These are phyloP conservation scores for Sebastes reedi DNA, from an alignment of 2,797 vertebrate species.

Conservation along the genomic window DNA sequence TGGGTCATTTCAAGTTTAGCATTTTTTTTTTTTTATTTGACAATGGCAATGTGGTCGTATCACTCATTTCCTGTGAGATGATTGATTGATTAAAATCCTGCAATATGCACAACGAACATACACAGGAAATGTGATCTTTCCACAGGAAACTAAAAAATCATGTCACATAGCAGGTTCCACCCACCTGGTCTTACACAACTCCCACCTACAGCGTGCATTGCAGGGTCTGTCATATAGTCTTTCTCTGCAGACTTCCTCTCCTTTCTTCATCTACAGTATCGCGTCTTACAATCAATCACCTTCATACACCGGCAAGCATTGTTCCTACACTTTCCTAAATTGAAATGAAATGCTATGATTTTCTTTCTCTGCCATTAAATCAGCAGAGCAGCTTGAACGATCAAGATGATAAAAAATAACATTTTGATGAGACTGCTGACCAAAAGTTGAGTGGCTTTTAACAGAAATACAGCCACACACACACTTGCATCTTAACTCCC, in stretches of 20 bases:
- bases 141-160: constrained; percentile 53
- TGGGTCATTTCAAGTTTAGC: background rate
- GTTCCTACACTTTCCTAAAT: background rate
- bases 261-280: background rate
- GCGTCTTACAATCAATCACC: background rate
- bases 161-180: background rate
- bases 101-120: background rate
- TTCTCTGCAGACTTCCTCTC: constrained; percentile 33
- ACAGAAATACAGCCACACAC: background rate
- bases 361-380: background rate
- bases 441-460: background rate
- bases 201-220: constrained; percentile 25
- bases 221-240: background rate
- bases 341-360: background rate
- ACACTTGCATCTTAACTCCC: background rate
- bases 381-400: background rate
- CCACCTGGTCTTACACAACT: constrained; percentile 15
- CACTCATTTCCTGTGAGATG: background rate
- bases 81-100: background rate
- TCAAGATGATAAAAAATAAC: background rate
- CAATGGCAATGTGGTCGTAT: background rate
- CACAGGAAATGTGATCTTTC: constrained; percentile 50
- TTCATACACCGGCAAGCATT: background rate
- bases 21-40: background rate
- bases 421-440: background rate